Evolutionary conservation across 1,140 invertebrate genomes (phyloP).

Genomic region (Drosophila subpulchrella): DNA sequence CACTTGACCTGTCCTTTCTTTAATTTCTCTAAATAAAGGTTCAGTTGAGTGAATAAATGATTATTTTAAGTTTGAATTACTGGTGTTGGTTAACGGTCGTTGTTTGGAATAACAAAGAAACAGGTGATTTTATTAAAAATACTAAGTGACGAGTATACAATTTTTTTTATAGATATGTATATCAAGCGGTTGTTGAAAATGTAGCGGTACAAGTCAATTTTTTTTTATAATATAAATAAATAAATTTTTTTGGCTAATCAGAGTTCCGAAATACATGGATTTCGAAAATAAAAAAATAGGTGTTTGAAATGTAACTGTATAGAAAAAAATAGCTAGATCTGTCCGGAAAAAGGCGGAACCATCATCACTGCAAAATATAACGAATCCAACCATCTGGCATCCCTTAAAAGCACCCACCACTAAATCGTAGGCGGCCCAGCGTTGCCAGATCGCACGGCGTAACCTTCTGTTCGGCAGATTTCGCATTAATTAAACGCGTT

Average conservation of each 20-base stretch:
- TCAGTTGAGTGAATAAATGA: slow-evolving; percentile 17
- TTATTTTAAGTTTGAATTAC: not conserved
- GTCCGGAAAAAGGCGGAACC: no score
- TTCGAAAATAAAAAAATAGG: not conserved
- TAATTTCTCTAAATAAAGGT: slow-evolving; percentile 52
- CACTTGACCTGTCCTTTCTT: slow-evolving; percentile 56
- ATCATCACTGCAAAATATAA: no score
- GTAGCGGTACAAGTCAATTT: no score
- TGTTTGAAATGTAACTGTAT: not conserved
- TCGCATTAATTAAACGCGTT: slow-evolving; percentile 74
- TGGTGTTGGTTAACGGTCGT: not conserved
- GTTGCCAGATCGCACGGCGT: slow-evolving; percentile 31
- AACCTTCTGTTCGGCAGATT: slow-evolving; percentile 50
- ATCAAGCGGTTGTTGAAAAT: no score
- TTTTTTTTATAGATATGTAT: no score
- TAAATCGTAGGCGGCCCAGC: not conserved
- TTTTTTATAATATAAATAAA: no score
- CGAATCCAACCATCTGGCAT: not conserved
- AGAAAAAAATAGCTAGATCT: no score
- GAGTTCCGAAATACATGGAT: no score
- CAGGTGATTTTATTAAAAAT: no score
- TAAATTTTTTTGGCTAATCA: no score
- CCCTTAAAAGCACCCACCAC: not conserved
- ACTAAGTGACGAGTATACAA: no score
- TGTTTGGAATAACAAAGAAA: no score